These are phyloP conservation scores for Acrobasis repandana DNA, from an alignment of 2,888 invertebrate genomes.

Conservation along the genomic window DNA sequence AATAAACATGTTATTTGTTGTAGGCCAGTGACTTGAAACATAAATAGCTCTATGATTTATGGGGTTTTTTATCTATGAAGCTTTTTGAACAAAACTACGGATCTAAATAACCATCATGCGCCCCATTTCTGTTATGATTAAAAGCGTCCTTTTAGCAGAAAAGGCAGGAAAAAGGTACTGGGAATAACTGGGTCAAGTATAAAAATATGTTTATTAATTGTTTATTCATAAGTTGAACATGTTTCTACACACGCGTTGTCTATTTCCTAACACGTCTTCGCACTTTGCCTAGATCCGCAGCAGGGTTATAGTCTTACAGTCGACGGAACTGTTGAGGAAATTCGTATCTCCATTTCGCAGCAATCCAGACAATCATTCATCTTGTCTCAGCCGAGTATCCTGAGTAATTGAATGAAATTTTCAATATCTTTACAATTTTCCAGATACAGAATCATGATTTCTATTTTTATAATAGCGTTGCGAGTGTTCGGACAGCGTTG, in stretches of 20 bases:
- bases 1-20: no score
- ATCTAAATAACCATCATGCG: no score
- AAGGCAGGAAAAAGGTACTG: no score
- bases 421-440: not conserved
- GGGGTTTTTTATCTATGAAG: not conserved
- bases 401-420: conserved; percentile 9
- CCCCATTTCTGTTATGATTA: no score
- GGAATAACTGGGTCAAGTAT: no score
- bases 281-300: conserved; percentile 1
- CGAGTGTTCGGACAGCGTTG: no score
- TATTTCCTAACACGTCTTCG: not conserved
- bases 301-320: conserved; percentile 16
- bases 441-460: not conserved
- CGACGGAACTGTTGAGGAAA: conserved; percentile 12
- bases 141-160: no score
- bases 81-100: no score
- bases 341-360: conserved; percentile 16
- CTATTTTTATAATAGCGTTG: not conserved
- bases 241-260: not conserved
- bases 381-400: conserved; percentile 8
- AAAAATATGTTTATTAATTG: no score
- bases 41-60: no score
- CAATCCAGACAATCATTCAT: conserved; percentile 11
- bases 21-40: no score
- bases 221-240: no score